Base-by-base conservation (phyloP, 2,888 invertebrate genomes). In the Ischnura elegans region DNA sequence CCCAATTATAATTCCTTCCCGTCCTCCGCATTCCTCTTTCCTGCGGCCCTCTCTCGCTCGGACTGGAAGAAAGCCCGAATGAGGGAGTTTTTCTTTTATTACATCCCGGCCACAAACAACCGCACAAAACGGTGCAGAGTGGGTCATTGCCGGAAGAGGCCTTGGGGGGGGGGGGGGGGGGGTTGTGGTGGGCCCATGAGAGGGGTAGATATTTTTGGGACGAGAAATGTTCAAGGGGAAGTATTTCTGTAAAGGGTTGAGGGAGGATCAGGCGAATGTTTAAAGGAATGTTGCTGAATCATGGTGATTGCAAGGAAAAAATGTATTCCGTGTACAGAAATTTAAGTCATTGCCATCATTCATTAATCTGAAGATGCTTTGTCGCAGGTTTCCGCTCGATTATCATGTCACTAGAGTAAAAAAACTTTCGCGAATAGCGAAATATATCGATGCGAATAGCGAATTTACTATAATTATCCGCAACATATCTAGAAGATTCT, bases 21-120 rank as follows among this genome's bases (percentile, higher is more conserved):
- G 6, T 29, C 86, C 45, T 10, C n/a, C 86, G 86, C 10, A 46
- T n/a, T 36, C 10, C 76, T 5, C 76, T 10, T n/a, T 43, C 1
- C 45, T 42, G 51, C 16, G 13, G 51, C 47, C 13, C n/a, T n/a
- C n/a, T n/a, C n/a, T n/a, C n/a, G n/a, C n/a, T n/a, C n/a, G 16
- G 16, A n/a, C 36, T 86, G 86, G 86, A 86, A 86, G 86, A 86
- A 86, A 45, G 86, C 86, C 86, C 86, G 51, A 51, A 13, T 8
- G 47, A 47, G 47, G 13, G 51, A 86, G 86, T 86, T 86, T 86
- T 46, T 76, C n/a, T n/a, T n/a, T n/a, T n/a, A n/a, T n/a, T n/a
- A n/a, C n/a, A 86, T 46, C 86, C 86, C 86, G 10, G 46, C 86
- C 86, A n/a, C 86, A 86, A 86, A 86, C 86, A 86, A 36, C 76